phyloP scores from a whole-genome alignment of 2,113 vertebrate genomes.

The Lethenteron reissneri region DNA sequence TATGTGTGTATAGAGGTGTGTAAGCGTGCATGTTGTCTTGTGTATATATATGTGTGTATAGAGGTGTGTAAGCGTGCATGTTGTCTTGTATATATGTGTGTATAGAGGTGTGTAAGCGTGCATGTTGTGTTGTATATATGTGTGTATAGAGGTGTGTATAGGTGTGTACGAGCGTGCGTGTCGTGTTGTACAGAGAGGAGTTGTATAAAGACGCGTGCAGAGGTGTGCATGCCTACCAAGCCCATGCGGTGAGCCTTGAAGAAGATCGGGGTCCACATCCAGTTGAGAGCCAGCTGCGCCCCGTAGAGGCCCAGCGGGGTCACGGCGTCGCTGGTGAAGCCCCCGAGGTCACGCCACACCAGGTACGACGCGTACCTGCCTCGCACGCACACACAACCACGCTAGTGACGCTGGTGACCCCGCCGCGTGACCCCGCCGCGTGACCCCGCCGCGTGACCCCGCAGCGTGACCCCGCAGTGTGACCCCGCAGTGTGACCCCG shows the following conservation, averaged over 20 bases:
- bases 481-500: too few species aligned
- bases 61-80: too few species aligned
- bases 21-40: too few species aligned
- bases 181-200: background rate
- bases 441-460: background rate
- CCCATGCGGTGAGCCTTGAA: slow-evolving; percentile 36
- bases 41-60: too few species aligned
- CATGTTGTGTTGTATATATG: background rate
- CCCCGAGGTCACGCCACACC: slow-evolving; percentile 55
- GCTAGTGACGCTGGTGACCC: background rate
- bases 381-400: background rate
- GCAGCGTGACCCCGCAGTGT: too few species aligned
- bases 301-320: slow-evolving; percentile 53
- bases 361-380: slow-evolving; percentile 59
- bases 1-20: too few species aligned
- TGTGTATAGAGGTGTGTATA: background rate
- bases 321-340: slow-evolving; percentile 31
- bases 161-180: background rate
- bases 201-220: background rate
- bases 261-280: slow-evolving; percentile 50
- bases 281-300: slow-evolving; percentile 49
- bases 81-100: background rate
- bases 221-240: slow-evolving; percentile 21
- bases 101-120: background rate
- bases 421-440: background rate